Evolutionary conservation across 2,113 vertebrate genomes (phyloP), one percentile per base, ranked within the genome.

Genomic region (Cercocebus atys): DNA sequence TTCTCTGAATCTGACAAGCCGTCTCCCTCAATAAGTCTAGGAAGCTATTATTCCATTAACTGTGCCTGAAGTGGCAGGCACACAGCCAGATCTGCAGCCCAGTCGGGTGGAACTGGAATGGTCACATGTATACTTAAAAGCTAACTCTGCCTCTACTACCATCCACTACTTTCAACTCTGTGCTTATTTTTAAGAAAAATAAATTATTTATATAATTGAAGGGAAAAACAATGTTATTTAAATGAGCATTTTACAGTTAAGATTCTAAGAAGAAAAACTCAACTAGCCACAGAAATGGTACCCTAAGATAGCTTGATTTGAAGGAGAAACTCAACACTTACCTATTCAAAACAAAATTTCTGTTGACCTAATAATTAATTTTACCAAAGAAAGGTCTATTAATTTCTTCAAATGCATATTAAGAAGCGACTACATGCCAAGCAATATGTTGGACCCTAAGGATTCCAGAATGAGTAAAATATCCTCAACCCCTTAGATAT

Each of bases 31-130:
- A 95, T 96, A 96, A 97, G 95, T 90, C 95, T 32, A 95, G 83
- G 73, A 98, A 90, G 88, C 94, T 96, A 52, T 97, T 83, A 96
- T 94, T 98, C 97, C 92, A 94, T 98, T 98, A 97, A 59, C 72
- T 83, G 50, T 88, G 52, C 76, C 17, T 96, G 90, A 98, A 93
- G n/a, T 43, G 52, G 72, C 82, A 98, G 98, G 97, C 66, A 95
- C 94, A 94, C 30, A 0, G 86, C 57, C 97, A 98, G 83, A 75
- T 50, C 2, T 1, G 25, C 11, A 52, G 61, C 50, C 30, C 50
- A 90, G 80, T 64, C 55, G 30, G 79, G 70, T 86, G 30, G 13
- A 97, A 88, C 18, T 50, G 88, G 66, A 95, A 52, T 6, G 61
- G 35, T 83, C 57, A 93, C 59, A 87, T 20, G 72, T 17, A 82